A percentile compares a stretch with the other conserved stretches of the same genome.
Evolutionary conservation across 2,113 vertebrate species (phyloP).

Genomic region (Patagioenas fasciata): DNA sequence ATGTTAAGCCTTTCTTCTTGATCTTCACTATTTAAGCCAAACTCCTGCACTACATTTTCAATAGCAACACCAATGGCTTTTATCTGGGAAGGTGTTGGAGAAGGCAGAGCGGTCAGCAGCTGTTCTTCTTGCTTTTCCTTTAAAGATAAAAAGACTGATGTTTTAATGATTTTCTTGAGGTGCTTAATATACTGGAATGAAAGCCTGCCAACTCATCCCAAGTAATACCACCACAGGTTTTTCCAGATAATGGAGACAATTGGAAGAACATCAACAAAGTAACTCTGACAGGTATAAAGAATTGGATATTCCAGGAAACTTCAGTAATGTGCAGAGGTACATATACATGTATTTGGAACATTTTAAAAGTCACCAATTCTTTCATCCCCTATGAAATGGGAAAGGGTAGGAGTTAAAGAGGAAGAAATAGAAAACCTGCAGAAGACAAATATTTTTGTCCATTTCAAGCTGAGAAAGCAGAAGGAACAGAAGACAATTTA

Average conservation of each 20-base stretch:
- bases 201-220: background rate
- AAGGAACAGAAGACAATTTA: background rate
- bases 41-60: slow-evolving; percentile 79
- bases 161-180: background rate
- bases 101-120: slow-evolving; percentile 83
- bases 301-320: background rate
- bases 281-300: background rate
- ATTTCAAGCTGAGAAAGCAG: background rate
- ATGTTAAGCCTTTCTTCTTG: slow-evolving; percentile 78
- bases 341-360: background rate
- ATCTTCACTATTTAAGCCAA: slow-evolving; percentile 84
- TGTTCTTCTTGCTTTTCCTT: slow-evolving; percentile 89
- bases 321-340: background rate
- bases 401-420: background rate
- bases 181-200: background rate
- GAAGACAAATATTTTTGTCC: background rate
- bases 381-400: background rate
- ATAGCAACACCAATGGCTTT: slow-evolving; percentile 80
- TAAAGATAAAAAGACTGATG: background rate
- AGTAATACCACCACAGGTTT: background rate
- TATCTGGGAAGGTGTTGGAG: slow-evolving; percentile 82
- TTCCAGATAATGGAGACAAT: background rate
- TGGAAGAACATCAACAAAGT: background rate
- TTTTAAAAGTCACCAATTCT: background rate
- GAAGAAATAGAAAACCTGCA: background rate